phyloP scores from a whole-genome alignment of 2,888 invertebrate species.

The Amblyjoppa proteus region DNA sequence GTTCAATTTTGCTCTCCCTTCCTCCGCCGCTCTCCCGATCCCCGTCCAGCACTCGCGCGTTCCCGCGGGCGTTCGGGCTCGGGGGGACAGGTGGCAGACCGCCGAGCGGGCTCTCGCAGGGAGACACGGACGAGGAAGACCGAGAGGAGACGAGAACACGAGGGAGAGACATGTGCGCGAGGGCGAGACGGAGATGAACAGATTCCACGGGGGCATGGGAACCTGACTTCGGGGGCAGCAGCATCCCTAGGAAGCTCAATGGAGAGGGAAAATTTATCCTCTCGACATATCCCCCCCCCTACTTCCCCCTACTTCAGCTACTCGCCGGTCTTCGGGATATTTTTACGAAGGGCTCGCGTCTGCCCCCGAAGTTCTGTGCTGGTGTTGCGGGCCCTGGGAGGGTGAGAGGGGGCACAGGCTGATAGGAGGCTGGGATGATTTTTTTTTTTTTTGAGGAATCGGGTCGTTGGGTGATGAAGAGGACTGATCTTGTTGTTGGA shows the following conservation, averaged over 20 bases:
- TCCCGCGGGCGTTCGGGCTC: conserved; percentile 65
- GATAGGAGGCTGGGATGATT: conserved; percentile 22
- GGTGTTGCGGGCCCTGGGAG: conserved; percentile 24
- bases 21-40: conserved; percentile 43
- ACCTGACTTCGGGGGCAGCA: conserved; percentile 84
- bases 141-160: conserved; percentile 9
- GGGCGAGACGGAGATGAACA: conserved; percentile 62
- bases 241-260: conserved; percentile 84
- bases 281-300: conserved; percentile 18
- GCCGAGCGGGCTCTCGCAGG: conserved; percentile 60
- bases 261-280: conserved; percentile 66
- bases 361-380: conserved; percentile 42
- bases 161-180: conserved; percentile 61
- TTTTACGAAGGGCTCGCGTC: neutral
- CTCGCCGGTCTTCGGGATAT: conserved; percentile 18
- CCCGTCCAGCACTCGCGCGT: neutral
- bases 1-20: conserved; percentile 56
- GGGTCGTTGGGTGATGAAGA: too few relatives aligned
- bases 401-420: neutral
- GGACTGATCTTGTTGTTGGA: too few relatives aligned
- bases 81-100: conserved; percentile 84
- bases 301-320: neutral
- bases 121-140: conserved; percentile 54
- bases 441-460: neutral
- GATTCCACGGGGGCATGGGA: conserved; percentile 82